Percentiles rank a stretch among this genome's conserved stretches.
Conservation (phyloP, 2,797 vertebrate genomes). For the Hozukius guyotensis region DNA sequence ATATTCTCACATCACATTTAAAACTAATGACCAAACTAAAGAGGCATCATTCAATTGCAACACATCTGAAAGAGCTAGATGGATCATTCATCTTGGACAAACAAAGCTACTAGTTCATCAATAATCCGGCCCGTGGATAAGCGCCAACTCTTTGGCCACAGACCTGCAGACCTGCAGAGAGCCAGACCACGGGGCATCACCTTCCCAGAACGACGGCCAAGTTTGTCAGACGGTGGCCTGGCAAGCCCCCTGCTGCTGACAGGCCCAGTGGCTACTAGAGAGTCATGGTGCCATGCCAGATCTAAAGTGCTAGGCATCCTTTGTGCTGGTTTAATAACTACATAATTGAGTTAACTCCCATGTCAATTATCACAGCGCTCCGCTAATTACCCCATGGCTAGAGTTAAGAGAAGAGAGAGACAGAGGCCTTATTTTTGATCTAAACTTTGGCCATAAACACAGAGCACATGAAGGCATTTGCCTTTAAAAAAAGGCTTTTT, state of each 20-base stretch:
- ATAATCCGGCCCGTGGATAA: constrained; percentile 21
- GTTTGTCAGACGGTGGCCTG: constrained; percentile 57
- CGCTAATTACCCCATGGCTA: constrained; percentile 72
- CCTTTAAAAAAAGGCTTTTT: constrained; percentile 13
- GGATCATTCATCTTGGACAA: constrained; percentile 8
- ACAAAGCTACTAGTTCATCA: constrained; percentile 28
- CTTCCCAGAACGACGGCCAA: constrained; percentile 68
- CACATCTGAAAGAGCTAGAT: background rate
- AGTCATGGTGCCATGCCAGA: constrained; percentile 57
- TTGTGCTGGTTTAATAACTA: constrained; percentile 80
- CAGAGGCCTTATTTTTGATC: constrained; percentile 54
- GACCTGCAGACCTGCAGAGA: constrained; percentile 37
- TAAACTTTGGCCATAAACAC: constrained; percentile 50
- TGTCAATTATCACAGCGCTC: constrained; percentile 74
- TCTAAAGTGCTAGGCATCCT: constrained; percentile 60
- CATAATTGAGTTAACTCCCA: constrained; percentile 75
- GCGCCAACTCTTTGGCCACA: constrained; percentile 40
- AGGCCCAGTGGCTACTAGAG: constrained; percentile 47
- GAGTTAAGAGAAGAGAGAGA: constrained; percentile 40
- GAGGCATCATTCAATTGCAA: background rate
- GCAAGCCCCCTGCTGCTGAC: constrained; percentile 61
- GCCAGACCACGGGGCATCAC: constrained; percentile 57
- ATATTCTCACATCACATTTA: background rate
- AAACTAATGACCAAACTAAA: background rate
- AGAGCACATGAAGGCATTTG: constrained; percentile 48